Evolutionary conservation across 2,888 invertebrate genomes (phyloP), one percentile per base, ranked within the genome.

Genomic region (Macrosoma leucophasiata): DNA sequence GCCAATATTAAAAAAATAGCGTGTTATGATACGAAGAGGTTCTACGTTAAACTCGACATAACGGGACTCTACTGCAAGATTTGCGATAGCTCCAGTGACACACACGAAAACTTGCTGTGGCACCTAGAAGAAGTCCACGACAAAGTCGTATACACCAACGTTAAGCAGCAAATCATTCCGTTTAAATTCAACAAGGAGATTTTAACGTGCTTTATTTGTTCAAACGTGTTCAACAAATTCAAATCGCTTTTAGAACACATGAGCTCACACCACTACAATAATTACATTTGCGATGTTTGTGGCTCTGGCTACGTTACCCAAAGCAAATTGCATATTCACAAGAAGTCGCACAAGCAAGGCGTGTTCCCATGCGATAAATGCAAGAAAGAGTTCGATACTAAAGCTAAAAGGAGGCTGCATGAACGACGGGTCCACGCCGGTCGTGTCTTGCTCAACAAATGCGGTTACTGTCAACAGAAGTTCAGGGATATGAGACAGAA

Each of bases 241-340:
- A 77, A 74, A 37, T 41, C 69, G 1, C 35, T 82, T 2, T 69
- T 75, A 62, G 77, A 76, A 21, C 82, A 84, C 23, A 82, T 81
- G 79, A 78, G 81, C 27, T n/a, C n/a, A n/a, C 43, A 62, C 0
- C 82, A 82, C 21, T 79, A 69, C 27, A 58, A 75, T 19, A 82
- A 84, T 39, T 82, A 74, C 25, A 73, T 81, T 7, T 84, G 82
- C 35, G 71, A 74, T 0, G 69, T 59, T 0, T 84, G 84, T 29
- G 79, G 79, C 0, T 73, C 75, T 1, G 82, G 79, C 0, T 82
- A 78, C 43, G 75, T 78, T 0, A 81, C 75, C 19, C 59, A 56
- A 20, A 36, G 46, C 9, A 43, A 42, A 10, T 26, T 46, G 3
- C 21, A 39, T 10, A 29, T 36, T 10, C 50, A 50, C 21, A 37